phyloP scores from a whole-genome alignment of 2,797 vertebrate genomes.

The Bradypodion ventrale region DNA sequence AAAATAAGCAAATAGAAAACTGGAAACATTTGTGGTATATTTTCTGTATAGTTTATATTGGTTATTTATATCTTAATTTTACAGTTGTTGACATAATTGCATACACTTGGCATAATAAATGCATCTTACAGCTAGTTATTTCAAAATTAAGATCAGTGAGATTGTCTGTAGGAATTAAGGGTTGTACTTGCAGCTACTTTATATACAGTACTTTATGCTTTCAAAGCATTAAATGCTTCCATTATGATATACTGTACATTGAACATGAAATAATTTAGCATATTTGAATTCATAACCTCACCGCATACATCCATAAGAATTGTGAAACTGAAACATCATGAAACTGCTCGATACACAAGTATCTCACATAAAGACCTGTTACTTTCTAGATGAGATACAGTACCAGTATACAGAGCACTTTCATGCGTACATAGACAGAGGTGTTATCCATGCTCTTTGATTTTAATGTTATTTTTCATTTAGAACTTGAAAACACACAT shows the following conservation, averaged over 20 bases:
- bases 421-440: not conserved
- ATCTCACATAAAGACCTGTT: too few relatives aligned
- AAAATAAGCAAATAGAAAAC: not conserved
- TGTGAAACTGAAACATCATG: too few relatives aligned
- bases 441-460: too few relatives aligned
- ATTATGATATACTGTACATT: too few relatives aligned
- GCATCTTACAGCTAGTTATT: not conserved
- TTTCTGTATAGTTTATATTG: not conserved
- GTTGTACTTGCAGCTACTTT: not conserved
- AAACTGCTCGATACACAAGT: too few relatives aligned
- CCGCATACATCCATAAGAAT: too few relatives aligned
- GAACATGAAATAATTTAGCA: too few relatives aligned
- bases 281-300: too few relatives aligned
- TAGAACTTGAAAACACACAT: slow-evolving; percentile 31
- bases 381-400: too few relatives aligned
- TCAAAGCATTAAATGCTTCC: too few relatives aligned
- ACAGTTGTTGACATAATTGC: not conserved
- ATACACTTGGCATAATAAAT: not conserved
- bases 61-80: not conserved
- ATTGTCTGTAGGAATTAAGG: not conserved
- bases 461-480: not conserved
- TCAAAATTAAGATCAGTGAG: not conserved
- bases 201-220: too few relatives aligned
- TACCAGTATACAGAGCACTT: not conserved
- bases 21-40: not conserved